Evolutionary conservation across 2,888 invertebrate genomes (phyloP).

Genomic region (Pseudolycoriella hygida): DNA sequence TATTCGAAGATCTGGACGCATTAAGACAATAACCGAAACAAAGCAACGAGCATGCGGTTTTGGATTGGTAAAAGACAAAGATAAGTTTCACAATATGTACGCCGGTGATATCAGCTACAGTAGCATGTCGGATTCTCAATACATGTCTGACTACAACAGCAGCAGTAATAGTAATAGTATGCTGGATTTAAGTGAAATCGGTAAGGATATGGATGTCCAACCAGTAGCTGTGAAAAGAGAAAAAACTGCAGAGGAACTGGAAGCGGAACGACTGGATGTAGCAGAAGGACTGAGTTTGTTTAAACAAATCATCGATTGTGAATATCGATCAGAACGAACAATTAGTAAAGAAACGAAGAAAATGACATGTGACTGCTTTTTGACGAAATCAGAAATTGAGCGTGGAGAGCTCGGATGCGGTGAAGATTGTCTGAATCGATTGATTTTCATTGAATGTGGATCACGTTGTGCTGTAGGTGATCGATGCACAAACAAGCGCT

Average conservation of each 20-base stretch:
- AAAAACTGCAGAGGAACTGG: slow-evolving; percentile 19
- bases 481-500: slow-evolving; percentile 85
- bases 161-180: neutral
- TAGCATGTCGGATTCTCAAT: slow-evolving; percentile 9
- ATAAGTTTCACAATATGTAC: slow-evolving; percentile 10
- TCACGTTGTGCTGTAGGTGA: slow-evolving; percentile 75
- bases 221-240: neutral
- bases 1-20: slow-evolving; percentile 56
- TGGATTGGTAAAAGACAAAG: slow-evolving; percentile 41
- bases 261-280: slow-evolving; percentile 29
- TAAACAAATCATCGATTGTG: slow-evolving; percentile 66
- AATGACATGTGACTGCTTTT: slow-evolving; percentile 90
- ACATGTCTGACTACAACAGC: neutral
- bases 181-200: slow-evolving; percentile 26
- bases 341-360: slow-evolving; percentile 79
- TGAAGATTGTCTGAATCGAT: slow-evolving; percentile 88
- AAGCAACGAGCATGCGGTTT: slow-evolving; percentile 48
- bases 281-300: slow-evolving; percentile 47
- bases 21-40: slow-evolving; percentile 53
- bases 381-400: slow-evolving; percentile 73
- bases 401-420: slow-evolving; percentile 79
- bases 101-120: slow-evolving; percentile 33
- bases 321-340: slow-evolving; percentile 67
- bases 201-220: slow-evolving; percentile 33
- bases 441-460: slow-evolving; percentile 98